Evolutionary conservation across 2,113 vertebrate genomes (phyloP).

Genomic region (Archocentrus centrarchus): DNA sequence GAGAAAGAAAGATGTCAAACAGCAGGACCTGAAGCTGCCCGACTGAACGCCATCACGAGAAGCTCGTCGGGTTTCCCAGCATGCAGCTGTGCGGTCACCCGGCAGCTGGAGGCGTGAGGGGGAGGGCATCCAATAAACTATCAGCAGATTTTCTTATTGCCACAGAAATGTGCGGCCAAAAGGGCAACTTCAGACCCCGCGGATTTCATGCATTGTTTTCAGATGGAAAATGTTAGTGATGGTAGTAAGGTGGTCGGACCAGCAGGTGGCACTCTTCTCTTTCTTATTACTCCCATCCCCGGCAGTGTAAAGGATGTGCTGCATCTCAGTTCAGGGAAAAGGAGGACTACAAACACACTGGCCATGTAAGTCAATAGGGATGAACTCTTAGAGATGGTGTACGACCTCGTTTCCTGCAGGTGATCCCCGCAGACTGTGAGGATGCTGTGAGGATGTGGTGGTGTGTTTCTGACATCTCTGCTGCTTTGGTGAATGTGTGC

Average conservation of each 20-base stretch:
- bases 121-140: background rate
- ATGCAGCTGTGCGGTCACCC: background rate
- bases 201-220: slow-evolving; percentile 42
- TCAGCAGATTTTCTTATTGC: background rate
- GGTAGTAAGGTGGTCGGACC: slow-evolving; percentile 63
- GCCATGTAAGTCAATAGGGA: background rate
- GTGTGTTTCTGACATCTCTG: background rate
- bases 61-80: background rate
- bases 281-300: slow-evolving; percentile 6
- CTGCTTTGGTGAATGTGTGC: background rate
- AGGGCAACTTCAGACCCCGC: slow-evolving; percentile 39
- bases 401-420: background rate
- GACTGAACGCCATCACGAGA: background rate
- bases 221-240: slow-evolving; percentile 25
- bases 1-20: slow-evolving; percentile 26
- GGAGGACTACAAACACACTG: background rate
- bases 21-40: slow-evolving; percentile 50
- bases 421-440: background rate
- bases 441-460: background rate
- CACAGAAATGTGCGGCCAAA: background rate
- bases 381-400: background rate
- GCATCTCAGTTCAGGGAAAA: background rate
- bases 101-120: background rate
- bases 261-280: slow-evolving; percentile 77
- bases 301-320: background rate